Evolutionary conservation across 1,140 invertebrate species (phyloP).

Genomic region (Drosophila pruinosa): DNA sequence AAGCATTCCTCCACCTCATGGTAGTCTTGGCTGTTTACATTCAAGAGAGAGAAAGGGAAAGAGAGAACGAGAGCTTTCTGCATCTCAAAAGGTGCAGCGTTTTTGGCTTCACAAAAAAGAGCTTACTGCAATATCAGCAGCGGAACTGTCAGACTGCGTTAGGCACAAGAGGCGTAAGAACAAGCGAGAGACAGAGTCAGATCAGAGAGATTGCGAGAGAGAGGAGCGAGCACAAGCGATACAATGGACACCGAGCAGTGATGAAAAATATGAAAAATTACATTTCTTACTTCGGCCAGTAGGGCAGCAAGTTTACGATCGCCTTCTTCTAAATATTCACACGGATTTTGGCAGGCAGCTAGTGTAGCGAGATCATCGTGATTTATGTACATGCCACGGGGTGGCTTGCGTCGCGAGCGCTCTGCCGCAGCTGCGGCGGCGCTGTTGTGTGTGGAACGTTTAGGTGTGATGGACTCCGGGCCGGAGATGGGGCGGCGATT

Average conservation of each 20-base stretch:
- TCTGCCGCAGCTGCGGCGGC: constrained; percentile 75
- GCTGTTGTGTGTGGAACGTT: constrained; percentile 83
- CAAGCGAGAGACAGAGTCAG: not conserved
- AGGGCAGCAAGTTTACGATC: constrained; percentile 96
- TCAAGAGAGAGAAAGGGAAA: no score
- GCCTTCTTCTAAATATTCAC: constrained; percentile 92
- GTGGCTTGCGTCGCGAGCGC: constrained; percentile 95
- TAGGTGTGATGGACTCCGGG: constrained; percentile 83
- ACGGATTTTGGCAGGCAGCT: constrained; percentile 85
- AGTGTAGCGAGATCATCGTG: constrained; percentile 96
- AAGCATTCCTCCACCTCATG: not conserved
- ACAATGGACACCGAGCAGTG: not conserved
- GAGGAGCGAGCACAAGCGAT: not conserved
- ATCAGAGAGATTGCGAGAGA: no score
- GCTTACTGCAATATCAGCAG: no score
- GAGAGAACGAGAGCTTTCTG: not conserved
- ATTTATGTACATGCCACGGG: constrained; percentile 98
- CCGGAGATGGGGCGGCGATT: constrained; percentile 89
- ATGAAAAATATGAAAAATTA: constrained; percentile 1
- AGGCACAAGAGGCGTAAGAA: no score
- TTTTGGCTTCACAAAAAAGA: not conserved
- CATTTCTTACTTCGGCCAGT: constrained; percentile 94
- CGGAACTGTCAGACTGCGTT: not conserved
- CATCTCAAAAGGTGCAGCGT: no score
- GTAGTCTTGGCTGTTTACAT: not conserved